Evolutionary conservation across 2,888 invertebrate genomes (phyloP), one percentile per base, ranked within the genome.

Genomic region (Agapostemon virescens): DNA sequence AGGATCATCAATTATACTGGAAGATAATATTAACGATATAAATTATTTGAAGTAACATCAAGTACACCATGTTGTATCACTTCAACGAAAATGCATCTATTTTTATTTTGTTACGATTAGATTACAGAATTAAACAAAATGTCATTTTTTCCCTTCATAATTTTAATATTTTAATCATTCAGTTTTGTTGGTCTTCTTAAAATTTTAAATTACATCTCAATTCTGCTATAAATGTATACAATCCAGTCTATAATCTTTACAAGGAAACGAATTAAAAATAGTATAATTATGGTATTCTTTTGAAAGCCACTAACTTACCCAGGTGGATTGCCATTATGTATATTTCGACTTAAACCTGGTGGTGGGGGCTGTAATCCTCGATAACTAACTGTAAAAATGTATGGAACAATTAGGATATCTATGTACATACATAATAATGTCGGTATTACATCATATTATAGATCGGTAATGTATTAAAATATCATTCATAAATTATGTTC

Each of bases 1-100:
- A 5, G 97, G 97, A 93, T 98, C 97, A 90, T 97, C 97, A 86
- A 96, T 96, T 79, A 95, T 95, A 86, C 97, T 96, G 92, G 92
- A 82, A 77, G 23, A 45, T 52, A 64, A 73, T 71, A 38, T 74
- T 5, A 23, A 64, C 26, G 9, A 33, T 36, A 66, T 38, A n/a
- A 13, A 7, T 13, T 30, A n/a, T 67, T 13, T 30, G 49, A n/a
- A n/a, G 4, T n/a, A 49, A 3, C 11, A 11, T 49, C n/a, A n/a
- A 49, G n/a, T n/a, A 49, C 49, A 49, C 11, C n/a, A 38, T 38
- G 9, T 9, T 38, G 38, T 38, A 38, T 11, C 38, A 13, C 11
- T 23, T 15, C n/a, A n/a, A 63, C 11, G 23, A 63, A 17, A n/a
- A 36, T 30, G 1, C 20, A 58, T 67, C 26, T 15, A 26, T 2